Percentiles rank a stretch among this genome's conserved stretches.
phyloP scores from a whole-genome alignment of 2,113 vertebrate species.

The Sebastes schlegelii region DNA sequence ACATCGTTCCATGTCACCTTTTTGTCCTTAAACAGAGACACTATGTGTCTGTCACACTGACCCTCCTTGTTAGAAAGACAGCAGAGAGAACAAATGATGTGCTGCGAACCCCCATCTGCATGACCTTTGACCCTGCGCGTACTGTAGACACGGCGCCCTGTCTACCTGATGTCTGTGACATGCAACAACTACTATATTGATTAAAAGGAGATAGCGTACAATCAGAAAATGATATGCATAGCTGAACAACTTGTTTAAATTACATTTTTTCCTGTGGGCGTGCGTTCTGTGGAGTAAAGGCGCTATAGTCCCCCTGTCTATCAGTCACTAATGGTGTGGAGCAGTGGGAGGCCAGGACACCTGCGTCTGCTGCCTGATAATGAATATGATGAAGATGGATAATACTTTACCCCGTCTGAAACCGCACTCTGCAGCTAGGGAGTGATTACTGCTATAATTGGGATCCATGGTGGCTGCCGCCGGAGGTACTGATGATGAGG shows the following conservation, averaged over 20 bases:
- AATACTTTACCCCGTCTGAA: slow-evolving; percentile 72
- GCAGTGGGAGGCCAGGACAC: slow-evolving; percentile 74
- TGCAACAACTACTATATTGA: background rate
- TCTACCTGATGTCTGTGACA: slow-evolving; percentile 15
- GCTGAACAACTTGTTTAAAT: slow-evolving; percentile 31
- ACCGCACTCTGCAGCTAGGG: slow-evolving; percentile 62
- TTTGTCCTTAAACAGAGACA: slow-evolving; percentile 33
- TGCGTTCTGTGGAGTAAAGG: slow-evolving; percentile 45
- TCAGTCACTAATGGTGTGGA: slow-evolving; percentile 76
- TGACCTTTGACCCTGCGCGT: slow-evolving; percentile 62
- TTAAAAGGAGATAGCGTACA: slow-evolving; percentile 9
- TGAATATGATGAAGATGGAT: slow-evolving; percentile 84
- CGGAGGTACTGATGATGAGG: slow-evolving; percentile 56
- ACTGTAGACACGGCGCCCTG: background rate
- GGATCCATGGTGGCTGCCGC: slow-evolving; percentile 63
- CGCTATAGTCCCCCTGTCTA: slow-evolving; percentile 59
- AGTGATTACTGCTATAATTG: slow-evolving; percentile 77
- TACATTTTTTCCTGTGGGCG: slow-evolving; percentile 28
- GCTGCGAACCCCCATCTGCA: slow-evolving; percentile 45
- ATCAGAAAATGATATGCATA: background rate
- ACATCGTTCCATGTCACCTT: slow-evolving; percentile 55
- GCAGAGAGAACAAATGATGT: slow-evolving; percentile 70
- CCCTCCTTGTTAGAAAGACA: slow-evolving; percentile 72
- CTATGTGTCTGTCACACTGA: slow-evolving; percentile 50
- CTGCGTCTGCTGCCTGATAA: slow-evolving; percentile 78